phyloP scores from a whole-genome alignment of 1,140 invertebrate genomes.

The Panagrolaimus sp. region DNA sequence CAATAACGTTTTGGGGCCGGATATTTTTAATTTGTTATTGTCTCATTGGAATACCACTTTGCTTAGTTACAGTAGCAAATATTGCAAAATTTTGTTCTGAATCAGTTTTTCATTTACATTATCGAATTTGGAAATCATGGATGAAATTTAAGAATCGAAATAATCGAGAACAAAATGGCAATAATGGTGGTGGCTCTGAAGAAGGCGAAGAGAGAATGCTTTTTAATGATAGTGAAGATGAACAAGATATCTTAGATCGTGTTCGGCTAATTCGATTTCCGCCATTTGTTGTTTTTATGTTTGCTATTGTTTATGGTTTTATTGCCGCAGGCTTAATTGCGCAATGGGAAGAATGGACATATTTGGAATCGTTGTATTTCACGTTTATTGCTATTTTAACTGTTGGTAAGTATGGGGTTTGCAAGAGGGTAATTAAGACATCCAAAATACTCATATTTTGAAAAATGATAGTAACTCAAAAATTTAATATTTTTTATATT shows the following conservation, averaged over 20 bases:
- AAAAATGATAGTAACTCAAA: too few relatives aligned
- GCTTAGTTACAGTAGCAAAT: slow-evolving; percentile 55
- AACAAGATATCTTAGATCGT: slow-evolving; percentile 52
- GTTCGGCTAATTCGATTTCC: slow-evolving; percentile 54
- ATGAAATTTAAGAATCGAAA: slow-evolving; percentile 42
- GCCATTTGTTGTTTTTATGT: slow-evolving; percentile 50
- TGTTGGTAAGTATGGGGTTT: slow-evolving; percentile 52
- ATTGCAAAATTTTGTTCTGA: slow-evolving; percentile 52
- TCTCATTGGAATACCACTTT: slow-evolving; percentile 57
- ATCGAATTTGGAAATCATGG: slow-evolving; percentile 49
- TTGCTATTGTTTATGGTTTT: slow-evolving; percentile 53
- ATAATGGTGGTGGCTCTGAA: slow-evolving; percentile 13
- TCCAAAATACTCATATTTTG: too few relatives aligned
- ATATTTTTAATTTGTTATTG: slow-evolving; percentile 56
- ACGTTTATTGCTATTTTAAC: slow-evolving; percentile 57
- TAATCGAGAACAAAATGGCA: slow-evolving; percentile 26
- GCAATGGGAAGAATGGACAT: slow-evolving; percentile 48
- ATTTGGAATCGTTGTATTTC: slow-evolving; percentile 53
- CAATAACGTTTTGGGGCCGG: slow-evolving; percentile 47
- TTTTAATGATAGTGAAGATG: slow-evolving; percentile 53
- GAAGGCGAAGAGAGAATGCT: slow-evolving; percentile 35
- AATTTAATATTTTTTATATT: too few relatives aligned
- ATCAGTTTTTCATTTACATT: slow-evolving; percentile 43
- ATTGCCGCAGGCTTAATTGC: slow-evolving; percentile 50
- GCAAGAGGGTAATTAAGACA: too few relatives aligned